Evolutionary conservation across 2,113 vertebrate species (phyloP).

Genomic region (Willisornis vidua): DNA sequence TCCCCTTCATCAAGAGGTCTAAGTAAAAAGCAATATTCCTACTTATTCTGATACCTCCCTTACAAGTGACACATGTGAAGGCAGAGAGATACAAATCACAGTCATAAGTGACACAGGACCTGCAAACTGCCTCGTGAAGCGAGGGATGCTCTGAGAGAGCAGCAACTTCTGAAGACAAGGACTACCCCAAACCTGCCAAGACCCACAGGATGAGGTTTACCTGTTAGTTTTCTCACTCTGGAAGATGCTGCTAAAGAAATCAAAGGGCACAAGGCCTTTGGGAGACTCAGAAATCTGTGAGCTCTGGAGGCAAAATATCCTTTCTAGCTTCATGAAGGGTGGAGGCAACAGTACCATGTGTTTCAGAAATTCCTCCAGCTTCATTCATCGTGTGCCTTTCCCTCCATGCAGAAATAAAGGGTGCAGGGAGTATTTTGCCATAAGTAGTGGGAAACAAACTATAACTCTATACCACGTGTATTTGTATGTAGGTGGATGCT

Average conservation of each 20-base stretch:
- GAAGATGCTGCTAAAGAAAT: background rate
- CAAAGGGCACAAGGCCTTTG: background rate
- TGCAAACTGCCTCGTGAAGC: background rate
- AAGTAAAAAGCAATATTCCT: background rate
- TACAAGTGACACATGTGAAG: rapidly evolving
- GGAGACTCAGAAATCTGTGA: background rate
- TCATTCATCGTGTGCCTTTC: background rate
- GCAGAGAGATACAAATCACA: background rate
- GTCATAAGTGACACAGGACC: background rate
- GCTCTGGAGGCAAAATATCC: background rate
- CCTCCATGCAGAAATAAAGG: background rate
- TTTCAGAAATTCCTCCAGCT: background rate
- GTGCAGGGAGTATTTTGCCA: background rate
- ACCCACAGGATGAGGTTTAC: background rate
- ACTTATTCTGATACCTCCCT: background rate
- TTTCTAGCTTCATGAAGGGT: background rate
- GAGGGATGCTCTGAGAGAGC: background rate
- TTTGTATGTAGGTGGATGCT: constrained; percentile 26
- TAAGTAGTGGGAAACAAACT: background rate
- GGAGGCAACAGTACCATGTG: background rate
- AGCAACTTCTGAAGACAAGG: background rate
- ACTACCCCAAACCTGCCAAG: background rate
- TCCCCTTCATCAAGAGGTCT: background rate
- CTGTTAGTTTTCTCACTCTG: background rate
- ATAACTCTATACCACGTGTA: background rate